These are phyloP conservation scores for Sigmodon hispidus DNA, from an alignment of 2,113 vertebrate genomes.

Conservation along the genomic window DNA sequence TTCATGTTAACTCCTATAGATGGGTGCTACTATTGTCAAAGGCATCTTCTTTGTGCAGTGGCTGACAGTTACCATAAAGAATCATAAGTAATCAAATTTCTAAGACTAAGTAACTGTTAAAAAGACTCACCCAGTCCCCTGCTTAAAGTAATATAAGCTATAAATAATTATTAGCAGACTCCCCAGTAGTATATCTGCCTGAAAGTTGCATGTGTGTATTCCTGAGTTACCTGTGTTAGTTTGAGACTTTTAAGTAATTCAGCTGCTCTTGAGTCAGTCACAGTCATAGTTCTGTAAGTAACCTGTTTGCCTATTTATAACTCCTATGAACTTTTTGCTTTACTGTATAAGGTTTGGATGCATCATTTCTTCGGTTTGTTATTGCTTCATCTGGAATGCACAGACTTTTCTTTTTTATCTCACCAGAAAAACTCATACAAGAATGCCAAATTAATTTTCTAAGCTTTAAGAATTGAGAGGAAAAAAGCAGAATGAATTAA, in stretches of 20 bases:
- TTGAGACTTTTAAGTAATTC: not conserved
- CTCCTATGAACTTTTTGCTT: not conserved
- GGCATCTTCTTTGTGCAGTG: not conserved
- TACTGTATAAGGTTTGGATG: not conserved
- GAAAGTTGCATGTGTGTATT: not conserved
- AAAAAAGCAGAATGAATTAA: constrained; percentile 37
- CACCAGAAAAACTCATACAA: not conserved
- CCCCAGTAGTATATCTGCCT: not conserved
- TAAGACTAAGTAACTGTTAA: not conserved
- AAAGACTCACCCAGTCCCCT: not conserved
- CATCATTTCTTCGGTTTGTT: not conserved
- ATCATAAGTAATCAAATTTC: not conserved
- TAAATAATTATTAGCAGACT: not conserved
- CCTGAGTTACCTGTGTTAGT: not conserved
- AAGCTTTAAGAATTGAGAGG: not conserved
- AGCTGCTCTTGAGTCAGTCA: not conserved
- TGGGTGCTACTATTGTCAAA: not conserved
- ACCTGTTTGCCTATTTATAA: not conserved
- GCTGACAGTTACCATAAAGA: not conserved
- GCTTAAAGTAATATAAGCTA: not conserved
- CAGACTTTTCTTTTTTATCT: not conserved
- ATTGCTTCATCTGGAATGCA: not conserved
- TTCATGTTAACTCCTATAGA: not conserved
- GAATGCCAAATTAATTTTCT: not conserved
- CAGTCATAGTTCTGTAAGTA: not conserved